These are phyloP conservation scores for Perodicticus potto DNA, from an alignment of 2,797 vertebrate species.

Conservation along the genomic window DNA sequence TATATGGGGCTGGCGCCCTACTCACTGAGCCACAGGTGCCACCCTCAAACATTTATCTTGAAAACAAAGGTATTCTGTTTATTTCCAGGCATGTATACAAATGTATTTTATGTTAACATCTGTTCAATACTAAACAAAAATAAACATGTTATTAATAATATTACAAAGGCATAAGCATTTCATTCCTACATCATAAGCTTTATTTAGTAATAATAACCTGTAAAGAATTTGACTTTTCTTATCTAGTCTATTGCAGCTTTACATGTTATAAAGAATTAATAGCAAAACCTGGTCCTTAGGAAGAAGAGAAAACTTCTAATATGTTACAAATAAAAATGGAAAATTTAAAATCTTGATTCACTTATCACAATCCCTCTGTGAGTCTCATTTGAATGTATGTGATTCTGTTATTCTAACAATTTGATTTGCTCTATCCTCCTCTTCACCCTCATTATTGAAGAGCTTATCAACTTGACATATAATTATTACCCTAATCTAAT, in stretches of 20 bases:
- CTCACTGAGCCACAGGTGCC: too few relatives aligned
- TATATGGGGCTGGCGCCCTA: too few relatives aligned
- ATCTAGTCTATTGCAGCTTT: neutral
- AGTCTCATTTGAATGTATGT: slow-evolving; percentile 35
- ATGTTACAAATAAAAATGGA: neutral
- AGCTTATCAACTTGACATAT: slow-evolving; percentile 67
- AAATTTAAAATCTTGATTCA: slow-evolving; percentile 48
- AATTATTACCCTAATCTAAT: slow-evolving; percentile 72
- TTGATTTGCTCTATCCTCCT: slow-evolving; percentile 49
- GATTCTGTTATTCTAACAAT: slow-evolving; percentile 29
- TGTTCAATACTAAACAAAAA: slow-evolving; percentile 10
- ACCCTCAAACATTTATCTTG: neutral
- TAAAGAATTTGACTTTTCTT: neutral
- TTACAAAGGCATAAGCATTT: neutral
- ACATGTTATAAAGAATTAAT: neutral
- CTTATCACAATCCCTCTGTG: neutral
- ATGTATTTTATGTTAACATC: neutral
- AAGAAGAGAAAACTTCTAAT: neutral
- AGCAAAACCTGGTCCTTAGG: neutral
- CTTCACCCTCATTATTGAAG: slow-evolving; percentile 64
- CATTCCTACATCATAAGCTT: neutral
- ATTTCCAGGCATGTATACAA: neutral
- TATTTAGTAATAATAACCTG: neutral
- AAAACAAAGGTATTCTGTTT: neutral
- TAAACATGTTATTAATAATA: neutral